phyloP scores from a whole-genome alignment of 2,113 vertebrate species.

The Amblyornis subalaris region DNA sequence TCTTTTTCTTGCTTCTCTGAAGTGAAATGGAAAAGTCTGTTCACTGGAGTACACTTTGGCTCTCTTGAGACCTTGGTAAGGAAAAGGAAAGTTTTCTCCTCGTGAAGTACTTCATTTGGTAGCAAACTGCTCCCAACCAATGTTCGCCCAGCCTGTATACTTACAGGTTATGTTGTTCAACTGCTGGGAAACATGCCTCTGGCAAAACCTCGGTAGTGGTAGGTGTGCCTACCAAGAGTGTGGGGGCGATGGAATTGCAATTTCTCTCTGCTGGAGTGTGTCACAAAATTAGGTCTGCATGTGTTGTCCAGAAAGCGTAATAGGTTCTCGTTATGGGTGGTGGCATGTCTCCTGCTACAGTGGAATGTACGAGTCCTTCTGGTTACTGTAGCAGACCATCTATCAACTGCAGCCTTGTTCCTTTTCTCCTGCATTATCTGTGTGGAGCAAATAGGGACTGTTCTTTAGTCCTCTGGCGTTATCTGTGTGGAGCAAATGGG shows the following conservation, averaged over 20 bases:
- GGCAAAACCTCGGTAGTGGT: not conserved
- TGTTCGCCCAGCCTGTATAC: not conserved
- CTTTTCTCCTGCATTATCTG: not conserved
- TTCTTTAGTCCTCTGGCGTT: not conserved
- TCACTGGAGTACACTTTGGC: not conserved
- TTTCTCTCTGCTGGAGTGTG: not conserved
- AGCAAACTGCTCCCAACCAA: not conserved
- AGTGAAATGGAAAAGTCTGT: not conserved
- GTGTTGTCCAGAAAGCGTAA: not conserved
- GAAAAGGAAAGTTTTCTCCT: not conserved
- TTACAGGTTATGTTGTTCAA: not conserved
- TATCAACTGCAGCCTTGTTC: not conserved
- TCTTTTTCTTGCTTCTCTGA: not conserved
- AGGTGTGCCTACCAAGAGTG: not conserved
- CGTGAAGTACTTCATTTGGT: not conserved
- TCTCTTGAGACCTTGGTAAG: not conserved
- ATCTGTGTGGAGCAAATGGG: not conserved
- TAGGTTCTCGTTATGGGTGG: not conserved
- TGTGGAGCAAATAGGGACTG: not conserved
- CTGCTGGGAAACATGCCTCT: not conserved
- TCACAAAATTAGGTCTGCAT: not conserved
- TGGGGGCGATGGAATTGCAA: fast-evolving
- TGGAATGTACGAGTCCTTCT: not conserved
- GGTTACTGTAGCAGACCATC: not conserved
- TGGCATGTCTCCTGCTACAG: not conserved